Evolutionary conservation across 2,888 invertebrate species (phyloP).

Genomic region (Phortica okadai): DNA sequence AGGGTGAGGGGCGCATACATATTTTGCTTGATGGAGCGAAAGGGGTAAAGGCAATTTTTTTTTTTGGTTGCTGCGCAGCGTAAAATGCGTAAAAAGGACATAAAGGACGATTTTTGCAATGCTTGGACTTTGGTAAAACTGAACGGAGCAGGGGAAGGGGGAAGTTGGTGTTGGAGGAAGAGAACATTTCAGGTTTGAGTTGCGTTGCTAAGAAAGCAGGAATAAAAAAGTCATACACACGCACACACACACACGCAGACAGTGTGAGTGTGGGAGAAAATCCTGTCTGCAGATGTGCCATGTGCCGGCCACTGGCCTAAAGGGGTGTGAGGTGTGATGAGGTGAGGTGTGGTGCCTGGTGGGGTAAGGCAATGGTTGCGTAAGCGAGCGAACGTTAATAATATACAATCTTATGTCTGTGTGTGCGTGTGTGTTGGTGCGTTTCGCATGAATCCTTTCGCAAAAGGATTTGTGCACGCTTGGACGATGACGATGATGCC

Average conservation of each 20-base stretch:
- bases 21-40: no score
- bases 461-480: conserved; percentile 23
- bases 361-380: neutral
- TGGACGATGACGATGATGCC: neutral
- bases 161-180: no score
- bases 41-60: no score
- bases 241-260: no score
- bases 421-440: conserved; percentile 15
- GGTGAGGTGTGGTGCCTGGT: neutral
- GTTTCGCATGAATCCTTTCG: conserved; percentile 28
- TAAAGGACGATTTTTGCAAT: neutral
- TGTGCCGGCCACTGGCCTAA: neutral
- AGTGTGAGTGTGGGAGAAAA: neutral
- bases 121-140: neutral
- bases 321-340: neutral
- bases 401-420: neutral
- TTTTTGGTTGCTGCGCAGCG: neutral
- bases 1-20: no score
- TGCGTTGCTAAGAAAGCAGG: no score
- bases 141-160: no score
- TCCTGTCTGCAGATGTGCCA: conserved; percentile 10
- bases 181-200: no score
- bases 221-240: no score
- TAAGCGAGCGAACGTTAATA: neutral
- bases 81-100: neutral